A percentile compares a stretch with the other conserved stretches of the same genome.
Evolutionary conservation across 2,888 invertebrate genomes (phyloP).

Genomic region (Ectemnius cavifrons): DNA sequence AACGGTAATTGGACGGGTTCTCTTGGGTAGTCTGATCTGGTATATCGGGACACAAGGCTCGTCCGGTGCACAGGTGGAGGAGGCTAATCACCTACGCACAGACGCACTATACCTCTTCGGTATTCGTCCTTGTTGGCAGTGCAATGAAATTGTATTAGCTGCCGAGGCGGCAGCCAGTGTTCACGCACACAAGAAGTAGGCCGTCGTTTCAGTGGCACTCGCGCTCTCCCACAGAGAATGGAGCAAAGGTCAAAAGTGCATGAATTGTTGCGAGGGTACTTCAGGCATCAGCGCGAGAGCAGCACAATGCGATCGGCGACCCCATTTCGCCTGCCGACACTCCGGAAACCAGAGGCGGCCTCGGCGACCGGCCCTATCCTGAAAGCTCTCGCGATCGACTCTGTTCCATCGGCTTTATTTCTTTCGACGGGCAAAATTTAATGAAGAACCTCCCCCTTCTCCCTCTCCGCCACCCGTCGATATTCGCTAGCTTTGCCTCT

Average conservation of each 20-base stretch:
- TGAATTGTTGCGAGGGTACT: slow-evolving; percentile 61
- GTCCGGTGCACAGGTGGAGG: background rate
- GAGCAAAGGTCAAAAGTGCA: slow-evolving; percentile 66
- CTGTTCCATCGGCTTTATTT: slow-evolving; percentile 35
- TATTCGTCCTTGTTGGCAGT: slow-evolving; percentile 33
- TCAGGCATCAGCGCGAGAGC: slow-evolving; percentile 48
- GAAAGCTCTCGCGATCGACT: slow-evolving; percentile 46
- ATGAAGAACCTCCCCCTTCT: slow-evolving; percentile 9
- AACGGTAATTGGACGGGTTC: background rate
- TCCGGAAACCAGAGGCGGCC: slow-evolving; percentile 50
- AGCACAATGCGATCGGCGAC: slow-evolving; percentile 64
- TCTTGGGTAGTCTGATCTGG: background rate
- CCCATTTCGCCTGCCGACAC: slow-evolving; percentile 56
- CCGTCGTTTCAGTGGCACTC: slow-evolving; percentile 44
- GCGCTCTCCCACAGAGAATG: slow-evolving; percentile 13
- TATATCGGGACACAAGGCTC: no score
- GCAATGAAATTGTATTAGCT: slow-evolving; percentile 52
- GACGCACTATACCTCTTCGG: slow-evolving; percentile 32
- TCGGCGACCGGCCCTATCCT: slow-evolving; percentile 32
- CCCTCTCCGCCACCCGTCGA: background rate
- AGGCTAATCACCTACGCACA: background rate
- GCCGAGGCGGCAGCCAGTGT: slow-evolving; percentile 1
- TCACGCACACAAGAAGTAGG: slow-evolving; percentile 44
- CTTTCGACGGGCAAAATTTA: slow-evolving; percentile 8
- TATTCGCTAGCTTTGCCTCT: background rate